Evolutionary conservation across 1,140 invertebrate genomes (phyloP), one percentile per base, ranked within the genome.

Genomic region (Drosophila sulfurigaster): DNA sequence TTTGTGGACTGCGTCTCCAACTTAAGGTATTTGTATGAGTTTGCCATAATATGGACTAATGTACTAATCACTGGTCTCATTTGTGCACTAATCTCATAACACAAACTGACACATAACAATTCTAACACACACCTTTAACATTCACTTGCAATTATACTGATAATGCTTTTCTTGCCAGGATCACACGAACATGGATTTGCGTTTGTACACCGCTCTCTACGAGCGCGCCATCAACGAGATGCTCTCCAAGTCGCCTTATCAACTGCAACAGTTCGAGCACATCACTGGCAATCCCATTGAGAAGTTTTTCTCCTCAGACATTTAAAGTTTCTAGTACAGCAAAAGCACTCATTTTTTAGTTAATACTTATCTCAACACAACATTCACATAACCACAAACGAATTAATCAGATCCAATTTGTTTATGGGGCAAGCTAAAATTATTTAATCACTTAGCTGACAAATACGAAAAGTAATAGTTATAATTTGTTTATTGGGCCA

Each of bases 271-370:
- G 16, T 92, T 72, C 46, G 77, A 86, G 20, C 91, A 92, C 52
- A 92, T 92, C 5, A 76, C 38, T 48, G 91, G 91, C 25, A 30
- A 65, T 6, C 91, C 91, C 0, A 81, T 83, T 43, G 91, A 92
- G 59, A 82, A 78, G 57, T 65, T 92, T 2, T 91, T 81, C 48
- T 78, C 70, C 70, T 75, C 57, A 25, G 65, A 66, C 1, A 75
- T 2, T 41, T 41, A 43, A 38, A 59, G 25, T 38, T 38, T 41
- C 46, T 16, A 15, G 30, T 25, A 5, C 15, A 54, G 35, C 5
- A 8, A 28, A 2, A 15, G 1, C 1, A 13, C 25, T 66, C 35
- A 8, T 66, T 56, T 11, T 54, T 52, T 64, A 25, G 35, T 10
- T 10, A 8, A 11, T 10, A 35, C 41, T 25, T 25, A 13, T 13